phyloP scores from a whole-genome alignment of 2,888 invertebrate species.

The Galerucella pusilla region DNA sequence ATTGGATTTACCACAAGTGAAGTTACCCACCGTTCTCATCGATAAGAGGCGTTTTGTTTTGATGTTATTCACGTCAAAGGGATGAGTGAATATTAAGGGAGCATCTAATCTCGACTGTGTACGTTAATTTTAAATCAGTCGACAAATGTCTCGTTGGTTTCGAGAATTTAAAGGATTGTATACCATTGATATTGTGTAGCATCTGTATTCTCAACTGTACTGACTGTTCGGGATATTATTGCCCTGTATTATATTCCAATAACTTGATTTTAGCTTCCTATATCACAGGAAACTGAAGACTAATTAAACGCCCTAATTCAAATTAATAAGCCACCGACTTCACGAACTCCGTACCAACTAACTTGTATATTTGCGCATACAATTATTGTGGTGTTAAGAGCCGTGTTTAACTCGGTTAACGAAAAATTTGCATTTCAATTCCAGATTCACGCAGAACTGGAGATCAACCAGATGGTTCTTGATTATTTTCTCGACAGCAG shows the following conservation, averaged over 20 bases:
- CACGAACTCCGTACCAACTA: conserved; percentile 43
- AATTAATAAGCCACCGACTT: conserved; percentile 45
- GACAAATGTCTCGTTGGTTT: no score
- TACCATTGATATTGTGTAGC: no score
- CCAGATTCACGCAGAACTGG: conserved; percentile 36
- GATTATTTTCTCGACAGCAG: conserved; percentile 30
- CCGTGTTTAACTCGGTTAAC: conserved; percentile 42
- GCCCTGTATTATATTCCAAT: conserved; percentile 37
- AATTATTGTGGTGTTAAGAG: conserved; percentile 47
- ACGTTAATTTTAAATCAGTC: not conserved
- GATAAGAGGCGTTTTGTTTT: conserved; percentile 14
- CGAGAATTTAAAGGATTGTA: no score
- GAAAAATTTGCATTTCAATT: conserved; percentile 48
- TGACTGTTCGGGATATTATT: conserved; percentile 8
- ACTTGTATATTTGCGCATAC: conserved; percentile 46
- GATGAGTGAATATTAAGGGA: not conserved
- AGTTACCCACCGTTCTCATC: not conserved
- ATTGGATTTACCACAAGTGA: conserved; percentile 39
- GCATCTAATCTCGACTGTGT: not conserved
- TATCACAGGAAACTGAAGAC: conserved; percentile 44
- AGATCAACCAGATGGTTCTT: conserved; percentile 29
- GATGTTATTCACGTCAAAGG: conserved; percentile 2
- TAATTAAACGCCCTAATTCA: conserved; percentile 43
- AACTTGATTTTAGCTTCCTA: conserved; percentile 36
- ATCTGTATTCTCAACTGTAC: no score